Base-by-base conservation (phyloP, 2,888 invertebrate species). In the Chymomyza amoena region DNA sequence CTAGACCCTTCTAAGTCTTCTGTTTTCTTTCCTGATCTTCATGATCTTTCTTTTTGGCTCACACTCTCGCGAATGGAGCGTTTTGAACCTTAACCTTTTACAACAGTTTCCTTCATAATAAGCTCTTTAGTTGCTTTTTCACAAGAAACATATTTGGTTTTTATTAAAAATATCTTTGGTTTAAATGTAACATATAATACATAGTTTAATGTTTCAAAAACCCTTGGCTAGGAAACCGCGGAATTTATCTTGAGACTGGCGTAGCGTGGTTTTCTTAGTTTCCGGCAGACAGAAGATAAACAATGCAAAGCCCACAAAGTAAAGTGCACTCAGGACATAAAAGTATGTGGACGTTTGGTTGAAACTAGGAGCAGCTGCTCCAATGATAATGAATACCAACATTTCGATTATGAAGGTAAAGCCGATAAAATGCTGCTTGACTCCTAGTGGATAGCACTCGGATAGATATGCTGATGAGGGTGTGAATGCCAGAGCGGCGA, bases 371-470 rank as follows among this genome's bases (percentile, higher is more conserved):
- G 13, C 5, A 57, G 28, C 0, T 13, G 7, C 4, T 16, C 51
- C n/a, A 7, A 74, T 77, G 6, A 84, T 77, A 9, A 90, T 77
- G 25, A 76, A 81, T 15, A 87, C 72, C 3, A 88, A 32, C 74
- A 87, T 70, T 67, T 86, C 85, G 15, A 52, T 64, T 51, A 87
- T 70, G 39, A 75, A 84, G 3, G 87, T 85, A 6, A 69, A 60
- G 1, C 69, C 69, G 56, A 89, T 88, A 15, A 80, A 90, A 56
- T 76, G 90, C 2, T 88, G 85, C 64, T 91, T 90, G 0, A 89
- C 79, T 0, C 80, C 78, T 18, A 90, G 64, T 0, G 91, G 91
- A 71, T 84, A 90, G 2, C 88, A 90, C 64, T 90, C 90, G 2
- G 82, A 72, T 0, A 90, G 62, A 64, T 89, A 89, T 0, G 77